phyloP scores from a whole-genome alignment of 2,113 vertebrate genomes.

The Triplophysa rosa region DNA sequence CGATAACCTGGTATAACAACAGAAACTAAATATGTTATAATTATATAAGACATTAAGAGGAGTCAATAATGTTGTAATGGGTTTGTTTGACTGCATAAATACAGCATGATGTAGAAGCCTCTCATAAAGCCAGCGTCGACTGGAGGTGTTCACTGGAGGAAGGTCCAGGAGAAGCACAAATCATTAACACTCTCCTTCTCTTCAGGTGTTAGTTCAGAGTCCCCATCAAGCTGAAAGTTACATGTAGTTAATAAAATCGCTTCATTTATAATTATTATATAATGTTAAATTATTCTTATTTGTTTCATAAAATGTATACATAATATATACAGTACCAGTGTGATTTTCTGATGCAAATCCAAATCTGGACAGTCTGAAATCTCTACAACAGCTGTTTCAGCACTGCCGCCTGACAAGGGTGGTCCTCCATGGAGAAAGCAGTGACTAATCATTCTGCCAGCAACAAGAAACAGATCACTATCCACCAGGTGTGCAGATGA shows the following conservation, averaged over 20 bases:
- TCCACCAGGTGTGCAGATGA: neutral
- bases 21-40: too few relatives aligned
- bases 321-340: too few relatives aligned
- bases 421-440: constrained; percentile 33
- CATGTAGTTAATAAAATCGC: neutral
- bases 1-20: neutral
- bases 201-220: neutral
- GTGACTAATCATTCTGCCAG: constrained; percentile 14
- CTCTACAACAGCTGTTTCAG: too few relatives aligned
- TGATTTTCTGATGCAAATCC: too few relatives aligned
- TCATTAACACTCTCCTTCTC: constrained; percentile 4
- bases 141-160: neutral
- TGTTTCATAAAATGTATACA: too few relatives aligned
- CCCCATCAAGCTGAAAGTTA: constrained; percentile 21
- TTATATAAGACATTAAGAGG: too few relatives aligned
- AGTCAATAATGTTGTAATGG: neutral
- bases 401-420: neutral
- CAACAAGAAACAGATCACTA: constrained; percentile 13
- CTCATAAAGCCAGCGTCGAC: constrained; percentile 18
- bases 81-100: constrained; percentile 2
- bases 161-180: constrained; percentile 23
- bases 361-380: too few relatives aligned
- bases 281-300: too few relatives aligned
- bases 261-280: too few relatives aligned
- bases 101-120: neutral